Evolutionary conservation across 2,888 invertebrate species (phyloP).

Genomic region (Psylliodes chrysocephalus): DNA sequence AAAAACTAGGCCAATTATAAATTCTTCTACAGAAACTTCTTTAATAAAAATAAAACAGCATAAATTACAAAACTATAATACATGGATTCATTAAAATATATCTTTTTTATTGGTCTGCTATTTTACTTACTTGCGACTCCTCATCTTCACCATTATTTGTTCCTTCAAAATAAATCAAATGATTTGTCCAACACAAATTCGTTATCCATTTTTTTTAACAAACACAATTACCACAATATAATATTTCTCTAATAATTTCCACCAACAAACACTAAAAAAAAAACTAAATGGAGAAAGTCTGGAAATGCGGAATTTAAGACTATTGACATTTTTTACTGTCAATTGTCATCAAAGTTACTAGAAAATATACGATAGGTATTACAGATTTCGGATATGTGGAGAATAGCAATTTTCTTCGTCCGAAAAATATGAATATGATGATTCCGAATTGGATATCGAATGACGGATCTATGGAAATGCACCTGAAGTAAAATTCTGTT

Average conservation of each 20-base stretch:
- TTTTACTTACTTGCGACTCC: background rate
- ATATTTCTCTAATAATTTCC: background rate
- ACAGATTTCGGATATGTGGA: too few relatives aligned
- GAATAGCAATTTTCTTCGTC: too few relatives aligned
- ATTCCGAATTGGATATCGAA: too few relatives aligned
- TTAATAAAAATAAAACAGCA: background rate
- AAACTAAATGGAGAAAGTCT: background rate
- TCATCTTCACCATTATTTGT: background rate
- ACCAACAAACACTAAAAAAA: background rate
- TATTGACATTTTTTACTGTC: background rate
- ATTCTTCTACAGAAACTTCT: slow-evolving; percentile 5
- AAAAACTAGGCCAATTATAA: background rate
- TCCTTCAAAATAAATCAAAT: background rate
- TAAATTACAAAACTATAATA: background rate
- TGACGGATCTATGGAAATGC: too few relatives aligned
- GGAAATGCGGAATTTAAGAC: background rate
- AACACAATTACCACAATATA: background rate
- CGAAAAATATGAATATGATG: too few relatives aligned
- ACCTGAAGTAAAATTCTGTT: too few relatives aligned
- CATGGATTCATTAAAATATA: background rate
- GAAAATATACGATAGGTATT: too few relatives aligned
- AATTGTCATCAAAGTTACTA: background rate
- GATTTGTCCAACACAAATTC: background rate
- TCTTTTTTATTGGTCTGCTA: background rate
- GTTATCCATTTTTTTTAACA: background rate